These are phyloP conservation scores for Cyprinodon diabolis DNA, from an alignment of 2,797 vertebrate genomes.

Conservation along the genomic window DNA sequence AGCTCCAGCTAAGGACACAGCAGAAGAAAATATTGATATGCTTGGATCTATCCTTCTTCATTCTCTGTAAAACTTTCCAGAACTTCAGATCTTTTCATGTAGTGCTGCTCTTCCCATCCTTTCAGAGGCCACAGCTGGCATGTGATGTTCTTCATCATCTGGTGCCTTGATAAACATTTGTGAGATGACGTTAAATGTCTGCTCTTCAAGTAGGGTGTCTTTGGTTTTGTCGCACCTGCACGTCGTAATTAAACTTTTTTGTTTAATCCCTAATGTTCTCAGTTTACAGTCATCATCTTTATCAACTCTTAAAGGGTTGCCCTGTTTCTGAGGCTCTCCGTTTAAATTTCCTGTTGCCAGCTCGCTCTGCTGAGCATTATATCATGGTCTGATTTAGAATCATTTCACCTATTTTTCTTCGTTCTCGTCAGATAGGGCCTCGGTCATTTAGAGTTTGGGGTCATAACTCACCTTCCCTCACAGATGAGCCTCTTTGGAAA, in stretches of 20 bases:
- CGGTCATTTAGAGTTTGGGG: constrained; percentile 84
- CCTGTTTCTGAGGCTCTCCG: constrained; percentile 88
- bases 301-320: constrained; percentile 82
- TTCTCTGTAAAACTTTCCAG: constrained; percentile 38
- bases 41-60: constrained; percentile 12
- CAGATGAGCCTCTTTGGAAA: constrained; percentile 81
- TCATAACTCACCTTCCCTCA: constrained; percentile 83
- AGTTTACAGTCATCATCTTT: constrained; percentile 84
- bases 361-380: constrained; percentile 72
- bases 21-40: constrained; percentile 54
- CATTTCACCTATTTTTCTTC: constrained; percentile 80
- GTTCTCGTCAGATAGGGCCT: constrained; percentile 81
- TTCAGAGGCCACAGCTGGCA: constrained; percentile 63
- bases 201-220: constrained; percentile 3
- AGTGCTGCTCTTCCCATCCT: constrained; percentile 34
- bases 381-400: constrained; percentile 81
- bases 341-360: constrained; percentile 90
- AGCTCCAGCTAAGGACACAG: constrained; percentile 67
- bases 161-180: constrained; percentile 46
- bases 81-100: constrained; percentile 54
- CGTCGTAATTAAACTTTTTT: neutral
- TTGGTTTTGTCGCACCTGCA: neutral
- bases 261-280: constrained; percentile 71
- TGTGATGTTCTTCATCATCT: constrained; percentile 28
- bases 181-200: constrained; percentile 30